These are phyloP conservation scores for Vimba vimba DNA, from an alignment of 2,113 vertebrate genomes.

Conservation along the genomic window DNA sequence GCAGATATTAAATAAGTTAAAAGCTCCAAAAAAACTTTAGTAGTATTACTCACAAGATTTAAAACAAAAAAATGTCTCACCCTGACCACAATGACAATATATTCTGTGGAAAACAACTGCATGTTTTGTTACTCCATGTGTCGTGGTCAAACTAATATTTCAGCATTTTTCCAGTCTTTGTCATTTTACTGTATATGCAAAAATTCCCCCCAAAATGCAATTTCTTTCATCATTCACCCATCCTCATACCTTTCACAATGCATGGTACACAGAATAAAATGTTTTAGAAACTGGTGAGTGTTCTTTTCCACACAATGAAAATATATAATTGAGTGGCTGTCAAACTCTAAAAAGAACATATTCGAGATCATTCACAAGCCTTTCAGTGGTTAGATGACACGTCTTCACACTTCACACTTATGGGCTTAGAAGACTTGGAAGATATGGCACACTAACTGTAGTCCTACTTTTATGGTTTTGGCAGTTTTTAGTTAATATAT, in stretches of 20 bases:
- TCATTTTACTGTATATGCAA: background rate
- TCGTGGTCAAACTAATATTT: background rate
- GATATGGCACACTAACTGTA: background rate
- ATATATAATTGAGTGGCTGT: background rate
- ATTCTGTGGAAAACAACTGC: background rate
- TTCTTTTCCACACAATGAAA: background rate
- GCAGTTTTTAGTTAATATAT: background rate
- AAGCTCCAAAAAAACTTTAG: background rate
- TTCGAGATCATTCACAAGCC: background rate
- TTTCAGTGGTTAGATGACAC: background rate
- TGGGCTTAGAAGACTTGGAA: background rate
- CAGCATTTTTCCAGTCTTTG: background rate
- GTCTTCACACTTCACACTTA: background rate
- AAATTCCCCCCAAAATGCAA: background rate
- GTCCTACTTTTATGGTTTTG: background rate
- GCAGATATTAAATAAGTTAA: background rate
- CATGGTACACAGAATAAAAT: background rate
- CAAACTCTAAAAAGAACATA: background rate
- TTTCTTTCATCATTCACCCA: background rate
- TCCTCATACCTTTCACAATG: background rate
- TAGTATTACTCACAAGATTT: background rate
- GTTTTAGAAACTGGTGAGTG: background rate
- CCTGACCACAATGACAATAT: conserved; percentile 3
- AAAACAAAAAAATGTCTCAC: background rate
- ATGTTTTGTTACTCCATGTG: conserved; percentile 3